phyloP scores from a whole-genome alignment of 2,113 vertebrate species.

The Bambusicola thoracicus region DNA sequence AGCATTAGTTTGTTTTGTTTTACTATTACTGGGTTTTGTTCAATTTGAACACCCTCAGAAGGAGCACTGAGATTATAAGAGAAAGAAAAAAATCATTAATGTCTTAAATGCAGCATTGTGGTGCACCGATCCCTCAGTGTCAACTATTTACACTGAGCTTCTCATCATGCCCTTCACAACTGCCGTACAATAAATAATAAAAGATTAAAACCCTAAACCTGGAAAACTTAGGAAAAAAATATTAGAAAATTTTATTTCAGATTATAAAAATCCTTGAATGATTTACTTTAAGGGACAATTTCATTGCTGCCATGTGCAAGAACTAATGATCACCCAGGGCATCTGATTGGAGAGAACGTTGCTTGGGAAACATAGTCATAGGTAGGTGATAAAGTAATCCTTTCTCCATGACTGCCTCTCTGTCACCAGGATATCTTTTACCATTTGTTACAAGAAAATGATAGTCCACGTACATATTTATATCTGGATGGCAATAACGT shows the following conservation, averaged over 20 bases:
- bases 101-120: slow-evolving; percentile 33
- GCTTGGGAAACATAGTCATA: slow-evolving; percentile 65
- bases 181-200: slow-evolving; percentile 82
- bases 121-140: not conserved
- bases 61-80: not conserved
- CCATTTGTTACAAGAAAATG: slow-evolving; percentile 73
- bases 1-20: slow-evolving; percentile 33
- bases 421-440: slow-evolving; percentile 68
- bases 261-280: slow-evolving; percentile 84
- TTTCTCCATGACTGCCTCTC: slow-evolving; percentile 50
- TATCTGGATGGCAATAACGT: slow-evolving; percentile 21
- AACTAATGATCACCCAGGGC: slow-evolving; percentile 72
- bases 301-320: slow-evolving; percentile 81
- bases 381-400: slow-evolving; percentile 76
- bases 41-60: not conserved
- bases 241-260: slow-evolving; percentile 84
- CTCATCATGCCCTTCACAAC: slow-evolving; percentile 74
- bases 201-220: slow-evolving; percentile 87
- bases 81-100: slow-evolving; percentile 56
- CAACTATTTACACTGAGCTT: slow-evolving; percentile 52
- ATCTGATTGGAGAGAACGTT: slow-evolving; percentile 34
- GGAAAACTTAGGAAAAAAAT: slow-evolving; percentile 84
- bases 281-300: slow-evolving; percentile 85
- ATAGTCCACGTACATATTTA: slow-evolving; percentile 59
- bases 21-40: not conserved